Evolutionary conservation across 2,797 vertebrate species (phyloP).

Genomic region (Orestias chungarensis): DNA sequence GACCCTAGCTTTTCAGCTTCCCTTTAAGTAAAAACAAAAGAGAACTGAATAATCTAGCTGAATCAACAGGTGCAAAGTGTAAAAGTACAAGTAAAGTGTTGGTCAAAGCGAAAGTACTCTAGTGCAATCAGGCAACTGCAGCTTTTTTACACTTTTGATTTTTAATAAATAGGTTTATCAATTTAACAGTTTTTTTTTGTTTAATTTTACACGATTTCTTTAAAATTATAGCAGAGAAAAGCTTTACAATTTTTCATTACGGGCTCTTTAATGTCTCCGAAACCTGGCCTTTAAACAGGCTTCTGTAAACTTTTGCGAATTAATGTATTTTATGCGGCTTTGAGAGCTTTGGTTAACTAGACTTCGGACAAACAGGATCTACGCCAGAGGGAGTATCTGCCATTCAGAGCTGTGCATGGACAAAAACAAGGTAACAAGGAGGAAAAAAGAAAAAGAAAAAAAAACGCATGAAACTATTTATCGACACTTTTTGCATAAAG

Average conservation of each 20-base stretch:
- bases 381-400: constrained; percentile 45
- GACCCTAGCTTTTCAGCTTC: background rate
- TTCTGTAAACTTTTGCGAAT: background rate
- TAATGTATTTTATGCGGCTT: constrained; percentile 1
- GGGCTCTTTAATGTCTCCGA: background rate
- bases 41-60: background rate
- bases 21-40: background rate
- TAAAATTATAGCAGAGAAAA: background rate
- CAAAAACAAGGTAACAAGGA: background rate
- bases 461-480: background rate
- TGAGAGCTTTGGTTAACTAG: constrained; percentile 38
- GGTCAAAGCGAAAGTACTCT: background rate
- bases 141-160: background rate
- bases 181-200: too few relatives aligned
- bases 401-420: constrained; percentile 10
- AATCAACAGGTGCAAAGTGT: background rate
- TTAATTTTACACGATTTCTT: too few relatives aligned
- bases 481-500: background rate
- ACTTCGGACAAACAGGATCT: constrained; percentile 40
- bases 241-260: background rate
- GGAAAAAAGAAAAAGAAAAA: background rate
- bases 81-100: background rate
- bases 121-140: background rate
- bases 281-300: background rate
- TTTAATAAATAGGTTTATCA: background rate